Evolutionary conservation across 2,888 invertebrate genomes (phyloP).

Genomic region (Euproctis similis): DNA sequence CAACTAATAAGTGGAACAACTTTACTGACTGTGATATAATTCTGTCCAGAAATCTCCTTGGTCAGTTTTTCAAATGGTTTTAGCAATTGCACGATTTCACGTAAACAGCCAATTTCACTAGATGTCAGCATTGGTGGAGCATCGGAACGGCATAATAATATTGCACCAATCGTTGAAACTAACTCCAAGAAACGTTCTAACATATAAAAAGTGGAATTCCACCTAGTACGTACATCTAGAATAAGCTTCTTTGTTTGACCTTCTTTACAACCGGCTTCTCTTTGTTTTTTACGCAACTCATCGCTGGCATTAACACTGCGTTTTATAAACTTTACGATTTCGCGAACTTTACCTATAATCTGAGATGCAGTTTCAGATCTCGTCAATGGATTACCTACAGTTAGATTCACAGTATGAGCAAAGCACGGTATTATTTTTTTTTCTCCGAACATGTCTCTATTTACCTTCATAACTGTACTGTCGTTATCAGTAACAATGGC

Average conservation of each 20-base stretch:
- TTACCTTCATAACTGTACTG: background rate
- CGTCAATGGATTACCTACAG: too few species aligned
- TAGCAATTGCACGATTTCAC: background rate
- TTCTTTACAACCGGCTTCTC: background rate
- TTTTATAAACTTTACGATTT: slow-evolving; percentile 2
- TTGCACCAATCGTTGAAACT: background rate
- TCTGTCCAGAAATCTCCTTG: background rate
- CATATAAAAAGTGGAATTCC: too few species aligned
- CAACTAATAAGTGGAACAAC: slow-evolving; percentile 1
- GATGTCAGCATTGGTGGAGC: background rate
- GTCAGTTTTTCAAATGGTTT: background rate
- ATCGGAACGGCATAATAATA: background rate
- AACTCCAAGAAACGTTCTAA: slow-evolving; percentile 1
- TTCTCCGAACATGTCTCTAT: background rate
- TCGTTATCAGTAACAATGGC: background rate
- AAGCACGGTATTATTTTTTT: background rate
- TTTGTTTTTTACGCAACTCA: background rate
- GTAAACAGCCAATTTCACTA: background rate
- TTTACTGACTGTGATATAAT: slow-evolving; percentile 1
- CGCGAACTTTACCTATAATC: slow-evolving; percentile 1
- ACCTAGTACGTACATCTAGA: slow-evolving; percentile 3
- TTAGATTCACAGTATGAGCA: background rate
- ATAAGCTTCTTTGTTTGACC: background rate
- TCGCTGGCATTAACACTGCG: slow-evolving; percentile 1
- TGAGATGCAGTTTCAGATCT: background rate